A percentile compares a stretch with the other conserved stretches of the same genome.
Evolutionary conservation across 2,113 vertebrate genomes (phyloP).

Genomic region (Ictalurus punctatus): DNA sequence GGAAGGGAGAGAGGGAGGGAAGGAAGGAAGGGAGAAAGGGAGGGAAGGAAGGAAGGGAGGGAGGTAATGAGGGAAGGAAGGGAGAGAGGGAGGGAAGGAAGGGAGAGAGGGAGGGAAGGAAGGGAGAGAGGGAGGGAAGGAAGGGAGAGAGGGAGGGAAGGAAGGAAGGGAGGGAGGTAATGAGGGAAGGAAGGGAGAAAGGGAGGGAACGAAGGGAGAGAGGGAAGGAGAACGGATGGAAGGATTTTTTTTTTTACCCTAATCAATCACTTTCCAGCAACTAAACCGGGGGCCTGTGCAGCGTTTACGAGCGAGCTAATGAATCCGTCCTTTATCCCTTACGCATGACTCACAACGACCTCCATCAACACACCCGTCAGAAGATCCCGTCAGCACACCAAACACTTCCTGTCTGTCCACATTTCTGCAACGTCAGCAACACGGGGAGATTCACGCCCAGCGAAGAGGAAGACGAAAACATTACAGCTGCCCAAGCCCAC

Average conservation of each 20-base stretch:
- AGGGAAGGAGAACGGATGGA: neutral
- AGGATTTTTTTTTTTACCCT: neutral
- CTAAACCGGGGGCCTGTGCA: neutral
- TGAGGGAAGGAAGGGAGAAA: neutral
- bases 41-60: neutral
- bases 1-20: neutral
- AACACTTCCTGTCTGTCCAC: slow-evolving; percentile 41
- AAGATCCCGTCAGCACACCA: slow-evolving; percentile 10
- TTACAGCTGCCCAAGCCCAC: neutral
- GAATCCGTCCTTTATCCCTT: neutral
- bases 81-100: no score
- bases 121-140: neutral
- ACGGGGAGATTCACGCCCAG: slow-evolving; percentile 44
- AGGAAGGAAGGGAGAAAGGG: neutral
- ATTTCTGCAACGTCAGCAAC: slow-evolving; percentile 58
- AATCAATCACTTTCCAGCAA: neutral
- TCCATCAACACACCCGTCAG: slow-evolving; percentile 31
- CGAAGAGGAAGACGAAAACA: slow-evolving; percentile 12
- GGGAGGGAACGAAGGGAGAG: no score
- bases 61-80: no score
- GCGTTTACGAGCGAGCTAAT: no score
- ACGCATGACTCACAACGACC: slow-evolving; percentile 55
- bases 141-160: no score
- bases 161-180: neutral
- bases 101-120: no score